These are phyloP conservation scores for Synanthedon formicaeformis DNA, from an alignment of 2,888 invertebrate genomes.

Conservation along the genomic window DNA sequence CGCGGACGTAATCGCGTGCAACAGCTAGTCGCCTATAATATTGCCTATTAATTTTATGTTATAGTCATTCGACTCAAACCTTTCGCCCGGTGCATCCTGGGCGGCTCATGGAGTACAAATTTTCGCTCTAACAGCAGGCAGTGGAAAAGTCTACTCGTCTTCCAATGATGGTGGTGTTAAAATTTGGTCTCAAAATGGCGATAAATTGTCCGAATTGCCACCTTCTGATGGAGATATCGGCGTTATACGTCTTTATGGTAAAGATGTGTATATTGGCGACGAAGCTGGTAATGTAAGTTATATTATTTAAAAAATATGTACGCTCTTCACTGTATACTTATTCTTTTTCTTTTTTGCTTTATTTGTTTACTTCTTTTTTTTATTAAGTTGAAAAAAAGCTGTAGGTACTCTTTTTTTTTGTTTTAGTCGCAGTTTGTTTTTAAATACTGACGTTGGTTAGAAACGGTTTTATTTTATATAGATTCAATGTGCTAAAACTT, in stretches of 20 bases:
- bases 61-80: slow-evolving; percentile 39
- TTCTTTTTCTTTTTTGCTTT: too few relatives aligned
- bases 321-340: too few relatives aligned
- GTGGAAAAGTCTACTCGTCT: slow-evolving; percentile 67
- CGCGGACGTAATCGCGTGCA: too few relatives aligned
- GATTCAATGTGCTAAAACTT: too few relatives aligned
- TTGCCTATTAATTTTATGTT: neutral
- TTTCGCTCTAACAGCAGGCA: slow-evolving; percentile 68
- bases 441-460: too few relatives aligned
- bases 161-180: slow-evolving; percentile 75
- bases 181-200: slow-evolving; percentile 60
- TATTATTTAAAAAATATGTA: neutral
- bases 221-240: slow-evolving; percentile 51
- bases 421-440: too few relatives aligned
- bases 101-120: slow-evolving; percentile 73
- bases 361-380: too few relatives aligned
- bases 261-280: slow-evolving; percentile 72
- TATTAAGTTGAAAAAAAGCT: too few relatives aligned
- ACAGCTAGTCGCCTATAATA: neutral
- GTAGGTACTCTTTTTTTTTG: too few relatives aligned
- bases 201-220: slow-evolving; percentile 38
- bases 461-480: too few relatives aligned
- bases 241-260: slow-evolving; percentile 33
- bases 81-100: slow-evolving; percentile 39
- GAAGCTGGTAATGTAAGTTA: slow-evolving; percentile 72